These are phyloP conservation scores for Stegana nigrithorax DNA, from an alignment of 2,888 invertebrate species.

Conservation along the genomic window DNA sequence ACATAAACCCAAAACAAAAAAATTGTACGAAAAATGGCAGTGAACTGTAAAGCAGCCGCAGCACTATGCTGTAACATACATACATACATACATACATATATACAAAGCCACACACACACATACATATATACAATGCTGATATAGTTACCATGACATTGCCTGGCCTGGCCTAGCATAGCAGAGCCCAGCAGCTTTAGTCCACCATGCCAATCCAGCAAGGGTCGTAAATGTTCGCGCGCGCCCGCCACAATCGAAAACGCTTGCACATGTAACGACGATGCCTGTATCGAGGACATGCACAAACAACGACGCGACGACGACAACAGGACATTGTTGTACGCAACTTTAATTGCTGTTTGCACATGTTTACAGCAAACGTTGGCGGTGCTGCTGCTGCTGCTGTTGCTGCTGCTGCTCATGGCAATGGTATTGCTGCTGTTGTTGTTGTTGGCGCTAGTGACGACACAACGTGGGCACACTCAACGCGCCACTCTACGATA, in stretches of 20 bases:
- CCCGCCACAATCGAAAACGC: background rate
- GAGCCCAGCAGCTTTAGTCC: too few species aligned
- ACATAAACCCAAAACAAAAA: too few species aligned
- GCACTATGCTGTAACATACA: background rate
- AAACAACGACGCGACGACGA: slow-evolving; percentile 1
- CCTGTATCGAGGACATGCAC: background rate
- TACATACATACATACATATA: background rate
- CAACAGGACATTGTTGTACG: slow-evolving; percentile 11
- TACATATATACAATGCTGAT: too few species aligned
- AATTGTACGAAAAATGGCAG: too few species aligned
- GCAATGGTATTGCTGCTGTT: too few species aligned
- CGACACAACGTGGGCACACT: background rate
- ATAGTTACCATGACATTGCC: too few species aligned
- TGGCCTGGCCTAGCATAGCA: too few species aligned
- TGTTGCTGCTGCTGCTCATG: background rate
- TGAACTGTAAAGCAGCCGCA: background rate
- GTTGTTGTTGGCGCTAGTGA: too few species aligned
- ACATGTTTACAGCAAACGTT: slow-evolving; percentile 2
- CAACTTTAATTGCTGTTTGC: slow-evolving; percentile 48
- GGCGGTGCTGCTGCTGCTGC: too few species aligned
- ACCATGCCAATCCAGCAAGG: too few species aligned
- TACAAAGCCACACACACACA: background rate
- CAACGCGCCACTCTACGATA: slow-evolving; percentile 49
- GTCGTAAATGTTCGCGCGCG: too few species aligned
- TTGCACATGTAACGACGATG: background rate